Percentiles rank a stretch among this genome's conserved stretches.
These are phyloP conservation scores for Nyctalus aviator DNA, from an alignment of 2,797 vertebrate genomes.

Conservation along the genomic window DNA sequence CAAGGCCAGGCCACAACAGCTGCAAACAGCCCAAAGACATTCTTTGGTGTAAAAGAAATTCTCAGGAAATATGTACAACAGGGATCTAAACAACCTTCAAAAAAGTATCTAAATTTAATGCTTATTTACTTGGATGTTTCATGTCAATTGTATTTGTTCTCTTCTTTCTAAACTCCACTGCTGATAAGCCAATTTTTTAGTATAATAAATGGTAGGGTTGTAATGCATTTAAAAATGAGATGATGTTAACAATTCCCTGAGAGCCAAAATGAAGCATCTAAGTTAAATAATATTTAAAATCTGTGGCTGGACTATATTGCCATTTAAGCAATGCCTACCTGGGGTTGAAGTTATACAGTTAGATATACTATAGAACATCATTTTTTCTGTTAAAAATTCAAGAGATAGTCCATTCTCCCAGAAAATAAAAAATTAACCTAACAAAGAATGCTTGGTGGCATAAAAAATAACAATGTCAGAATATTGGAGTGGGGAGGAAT, in stretches of 20 bases:
- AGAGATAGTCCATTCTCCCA: neutral
- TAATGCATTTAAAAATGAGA: neutral
- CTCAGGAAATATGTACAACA: constrained; percentile 63
- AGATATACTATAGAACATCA: neutral
- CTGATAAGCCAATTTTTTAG: neutral
- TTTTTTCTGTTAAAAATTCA: neutral
- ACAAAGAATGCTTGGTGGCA: neutral
- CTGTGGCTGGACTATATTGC: neutral
- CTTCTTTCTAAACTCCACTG: constrained; percentile 27
- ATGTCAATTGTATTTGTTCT: neutral
- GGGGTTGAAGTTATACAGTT: neutral
- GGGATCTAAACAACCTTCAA: constrained; percentile 77
- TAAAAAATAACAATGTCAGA: constrained; percentile 17
- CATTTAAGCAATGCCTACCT: neutral
- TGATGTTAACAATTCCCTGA: neutral
- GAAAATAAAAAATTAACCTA: neutral
- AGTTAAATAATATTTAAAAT: constrained; percentile 45
- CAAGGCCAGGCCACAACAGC: constrained; percentile 88
- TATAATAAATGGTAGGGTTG: neutral
- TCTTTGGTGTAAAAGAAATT: constrained; percentile 78
- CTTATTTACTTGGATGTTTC: constrained; percentile 63
- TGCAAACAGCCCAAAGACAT: constrained; percentile 84
- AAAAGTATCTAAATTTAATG: constrained; percentile 73
- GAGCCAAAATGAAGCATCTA: neutral
- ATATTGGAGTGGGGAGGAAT: neutral